These are phyloP conservation scores for Burhinus oedicnemus DNA, from an alignment of 2,113 vertebrate genomes.

Conservation along the genomic window DNA sequence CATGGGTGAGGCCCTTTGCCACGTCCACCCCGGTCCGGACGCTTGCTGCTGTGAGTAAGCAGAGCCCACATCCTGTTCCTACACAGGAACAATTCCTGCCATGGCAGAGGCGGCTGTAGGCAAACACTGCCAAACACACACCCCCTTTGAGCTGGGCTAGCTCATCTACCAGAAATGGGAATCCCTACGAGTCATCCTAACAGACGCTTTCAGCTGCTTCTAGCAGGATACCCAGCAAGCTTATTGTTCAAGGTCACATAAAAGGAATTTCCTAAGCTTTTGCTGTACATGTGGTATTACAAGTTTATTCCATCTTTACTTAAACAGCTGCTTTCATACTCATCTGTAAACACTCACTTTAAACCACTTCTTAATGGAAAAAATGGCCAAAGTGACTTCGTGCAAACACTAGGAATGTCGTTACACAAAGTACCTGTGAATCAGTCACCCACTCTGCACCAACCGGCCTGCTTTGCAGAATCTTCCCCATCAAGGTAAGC, in stretches of 20 bases:
- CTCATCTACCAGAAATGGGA: not conserved
- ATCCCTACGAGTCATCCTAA: not conserved
- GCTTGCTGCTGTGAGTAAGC: not conserved
- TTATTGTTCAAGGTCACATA: slow-evolving; percentile 66
- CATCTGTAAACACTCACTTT: slow-evolving; percentile 60
- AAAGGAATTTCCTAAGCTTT: slow-evolving; percentile 60
- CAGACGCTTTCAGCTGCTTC: slow-evolving; percentile 1
- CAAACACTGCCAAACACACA: not conserved
- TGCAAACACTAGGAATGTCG: slow-evolving; percentile 53
- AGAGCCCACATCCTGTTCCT: slow-evolving; percentile 36
- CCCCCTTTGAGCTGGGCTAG: not conserved
- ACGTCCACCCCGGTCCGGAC: not conserved
- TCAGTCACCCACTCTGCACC: slow-evolving; percentile 41
- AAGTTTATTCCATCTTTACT: slow-evolving; percentile 75
- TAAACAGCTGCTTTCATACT: slow-evolving; percentile 63
- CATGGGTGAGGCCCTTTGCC: slow-evolving; percentile 25
- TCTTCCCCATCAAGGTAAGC: slow-evolving; percentile 34
- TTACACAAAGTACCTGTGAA: slow-evolving; percentile 45
- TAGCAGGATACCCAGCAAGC: slow-evolving; percentile 45
- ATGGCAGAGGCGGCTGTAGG: not conserved
- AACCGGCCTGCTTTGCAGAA: slow-evolving; percentile 28
- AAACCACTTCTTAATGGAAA: slow-evolving; percentile 60
- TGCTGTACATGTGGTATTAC: slow-evolving; percentile 74
- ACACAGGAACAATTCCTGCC: not conserved
- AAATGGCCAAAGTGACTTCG: slow-evolving; percentile 52